Percentiles rank a stretch among this genome's conserved stretches.
Conservation (phyloP, 2,113 vertebrate species). For the Euleptes europaea region DNA sequence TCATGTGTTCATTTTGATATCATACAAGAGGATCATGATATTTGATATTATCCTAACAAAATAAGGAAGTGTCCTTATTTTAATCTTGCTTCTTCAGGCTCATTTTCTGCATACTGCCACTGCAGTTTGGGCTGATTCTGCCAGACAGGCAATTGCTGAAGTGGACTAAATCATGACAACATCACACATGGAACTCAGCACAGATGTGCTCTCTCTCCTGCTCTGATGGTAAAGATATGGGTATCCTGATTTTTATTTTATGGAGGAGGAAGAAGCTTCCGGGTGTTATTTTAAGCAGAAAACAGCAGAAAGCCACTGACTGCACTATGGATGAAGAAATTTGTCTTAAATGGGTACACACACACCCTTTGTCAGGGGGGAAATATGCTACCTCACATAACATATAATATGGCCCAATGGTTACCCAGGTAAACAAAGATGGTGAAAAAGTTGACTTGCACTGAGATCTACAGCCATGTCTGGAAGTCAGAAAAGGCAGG, state of each 20-base stretch:
- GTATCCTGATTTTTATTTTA: not conserved
- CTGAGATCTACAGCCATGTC: too few relatives aligned
- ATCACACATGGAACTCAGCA: not conserved
- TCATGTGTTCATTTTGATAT: not conserved
- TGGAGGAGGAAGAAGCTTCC: not conserved
- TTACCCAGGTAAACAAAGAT: not conserved
- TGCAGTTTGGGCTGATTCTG: not conserved
- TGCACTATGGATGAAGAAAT: too few relatives aligned
- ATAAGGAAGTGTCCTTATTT: not conserved
- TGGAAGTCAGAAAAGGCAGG: too few relatives aligned
- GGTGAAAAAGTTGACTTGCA: not conserved
- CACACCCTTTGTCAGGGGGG: too few relatives aligned
- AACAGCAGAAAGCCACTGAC: not conserved
- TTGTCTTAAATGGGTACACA: too few relatives aligned
- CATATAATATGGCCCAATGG: not conserved
- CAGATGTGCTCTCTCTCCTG: too few relatives aligned
- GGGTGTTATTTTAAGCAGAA: not conserved
- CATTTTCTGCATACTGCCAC: not conserved
- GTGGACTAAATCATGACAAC: too few relatives aligned
- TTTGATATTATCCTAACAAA: not conserved
- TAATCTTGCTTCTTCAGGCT: not conserved
- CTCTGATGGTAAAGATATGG: not conserved
- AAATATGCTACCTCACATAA: not conserved
- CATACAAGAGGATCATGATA: not conserved
- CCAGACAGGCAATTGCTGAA: not conserved